These are phyloP conservation scores for Acrocera orbiculus DNA, from an alignment of 2,888 invertebrate genomes.

Conservation along the genomic window DNA sequence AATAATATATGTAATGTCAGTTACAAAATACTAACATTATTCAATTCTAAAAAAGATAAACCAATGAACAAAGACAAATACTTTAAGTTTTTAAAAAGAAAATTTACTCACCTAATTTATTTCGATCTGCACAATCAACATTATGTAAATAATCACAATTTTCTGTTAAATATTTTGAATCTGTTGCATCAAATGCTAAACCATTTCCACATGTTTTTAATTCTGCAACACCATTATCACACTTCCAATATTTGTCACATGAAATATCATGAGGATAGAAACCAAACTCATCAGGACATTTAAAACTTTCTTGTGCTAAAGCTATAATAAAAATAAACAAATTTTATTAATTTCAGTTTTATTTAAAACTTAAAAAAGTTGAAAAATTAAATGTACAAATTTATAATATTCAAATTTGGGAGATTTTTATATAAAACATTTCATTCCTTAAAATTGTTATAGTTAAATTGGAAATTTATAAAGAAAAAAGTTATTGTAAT, in stretches of 20 bases:
- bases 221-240: conserved; percentile 74
- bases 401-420: too few relatives aligned
- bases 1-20: too few relatives aligned
- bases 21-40: too few relatives aligned
- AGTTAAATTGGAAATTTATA: too few relatives aligned
- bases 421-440: too few relatives aligned
- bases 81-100: too few relatives aligned
- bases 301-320: conserved; percentile 66
- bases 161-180: conserved; percentile 78
- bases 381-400: too few relatives aligned
- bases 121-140: conserved; percentile 78
- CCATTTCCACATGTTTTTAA: conserved; percentile 89
- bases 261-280: conserved; percentile 81
- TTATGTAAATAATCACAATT: conserved; percentile 93
- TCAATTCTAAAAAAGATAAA: too few relatives aligned
- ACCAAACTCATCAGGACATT: conserved; percentile 86
- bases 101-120: conserved; percentile 53
- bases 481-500: too few relatives aligned
- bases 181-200: conserved; percentile 75
- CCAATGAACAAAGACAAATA: too few relatives aligned
- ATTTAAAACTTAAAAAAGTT: too few relatives aligned
- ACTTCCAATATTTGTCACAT: conserved; percentile 93
- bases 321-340: conserved; percentile 33
- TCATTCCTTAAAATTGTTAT: too few relatives aligned
- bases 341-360: conserved; percentile 1